A percentile compares a stretch with the other conserved stretches of the same genome.
These are phyloP conservation scores for Heliconius hewitsoni DNA, from an alignment of 1,140 invertebrate genomes.

Conservation along the genomic window DNA sequence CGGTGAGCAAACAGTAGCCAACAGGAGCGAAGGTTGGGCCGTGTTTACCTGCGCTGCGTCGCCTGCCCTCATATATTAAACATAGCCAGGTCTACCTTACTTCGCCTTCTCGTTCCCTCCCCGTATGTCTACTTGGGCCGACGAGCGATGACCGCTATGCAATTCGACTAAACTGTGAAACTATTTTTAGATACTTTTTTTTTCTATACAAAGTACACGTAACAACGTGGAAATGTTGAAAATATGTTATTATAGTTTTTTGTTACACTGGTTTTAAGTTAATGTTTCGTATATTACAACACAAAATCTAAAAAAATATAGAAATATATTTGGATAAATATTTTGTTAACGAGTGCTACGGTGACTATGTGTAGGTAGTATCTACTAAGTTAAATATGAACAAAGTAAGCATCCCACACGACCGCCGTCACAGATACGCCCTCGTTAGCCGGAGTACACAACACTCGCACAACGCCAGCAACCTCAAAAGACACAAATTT, in stretches of 20 bases:
- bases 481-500: slow-evolving; percentile 45
- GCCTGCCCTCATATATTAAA: slow-evolving; percentile 80
- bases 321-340: not conserved
- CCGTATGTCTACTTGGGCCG: slow-evolving; percentile 22
- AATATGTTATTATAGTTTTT: not conserved
- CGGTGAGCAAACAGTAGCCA: slow-evolving; percentile 72
- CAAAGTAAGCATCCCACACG: not conserved
- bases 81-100: slow-evolving; percentile 69
- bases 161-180: not conserved
- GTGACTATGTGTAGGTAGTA: not conserved
- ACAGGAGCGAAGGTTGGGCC: slow-evolving; percentile 67
- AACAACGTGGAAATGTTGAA: not conserved
- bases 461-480: slow-evolving; percentile 24
- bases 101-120: slow-evolving; percentile 46
- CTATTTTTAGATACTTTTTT: not conserved
- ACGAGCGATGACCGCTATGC: slow-evolving; percentile 24
- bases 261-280: not conserved
- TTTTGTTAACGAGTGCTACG: not conserved
- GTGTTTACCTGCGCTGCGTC: slow-evolving; percentile 74
- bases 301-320: no score
- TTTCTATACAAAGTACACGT: not conserved
- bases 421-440: not conserved
- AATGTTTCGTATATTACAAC: not conserved
- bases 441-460: slow-evolving; percentile 4
- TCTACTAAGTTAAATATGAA: not conserved